Evolutionary conservation across 1,140 invertebrate species (phyloP), one percentile per base, ranked within the genome.

Genomic region (Apis cerana): DNA sequence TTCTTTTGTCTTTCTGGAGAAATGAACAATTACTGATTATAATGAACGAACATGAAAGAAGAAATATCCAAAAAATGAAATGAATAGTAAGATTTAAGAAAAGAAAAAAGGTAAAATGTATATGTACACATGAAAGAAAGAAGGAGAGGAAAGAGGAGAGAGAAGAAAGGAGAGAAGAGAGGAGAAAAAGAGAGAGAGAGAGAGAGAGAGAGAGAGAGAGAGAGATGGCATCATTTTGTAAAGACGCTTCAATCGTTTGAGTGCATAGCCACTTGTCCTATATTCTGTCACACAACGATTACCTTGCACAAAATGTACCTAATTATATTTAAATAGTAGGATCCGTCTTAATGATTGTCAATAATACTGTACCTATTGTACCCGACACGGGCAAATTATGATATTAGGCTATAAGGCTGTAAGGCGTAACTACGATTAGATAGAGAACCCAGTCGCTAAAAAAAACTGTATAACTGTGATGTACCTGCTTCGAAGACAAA

Each of bases 271-370:
- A 88, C 83, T 81, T 90, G 85, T 89, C 78, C 90, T 82, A 85
- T 86, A 91, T 90, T 90, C 88, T 86, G 88, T 89, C 87, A 91
- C 87, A 91, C 91, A 91, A 92, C 86, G 90, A 92, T 89, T 89
- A 92, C 85, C 86, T 85, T 93, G 91, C 91, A 93, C 91, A 91
- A 92, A 91, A 88, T 90, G 92, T 93, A 93, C 92, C 91, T 93
- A 90, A 92, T 88, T 91, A 88, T 88, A 88, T 84, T 86, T 87
- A 81, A 89, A 85, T 87, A 88, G 88, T 90, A 90, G 89, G 86
- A 91, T 93, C 91, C 89, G 91, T 92, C 91, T 87, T 91, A 91
- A 93, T 92, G 85, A 92, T 93, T 91, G 91, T 92, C 91, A 92
- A 92, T 92, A 92, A 92, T 71, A 88, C 86, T 90, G 88, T 92